Percentiles rank a stretch among this genome's conserved stretches.
Conservation (phyloP, 2,888 invertebrate genomes). For the Empis stercorea region DNA sequence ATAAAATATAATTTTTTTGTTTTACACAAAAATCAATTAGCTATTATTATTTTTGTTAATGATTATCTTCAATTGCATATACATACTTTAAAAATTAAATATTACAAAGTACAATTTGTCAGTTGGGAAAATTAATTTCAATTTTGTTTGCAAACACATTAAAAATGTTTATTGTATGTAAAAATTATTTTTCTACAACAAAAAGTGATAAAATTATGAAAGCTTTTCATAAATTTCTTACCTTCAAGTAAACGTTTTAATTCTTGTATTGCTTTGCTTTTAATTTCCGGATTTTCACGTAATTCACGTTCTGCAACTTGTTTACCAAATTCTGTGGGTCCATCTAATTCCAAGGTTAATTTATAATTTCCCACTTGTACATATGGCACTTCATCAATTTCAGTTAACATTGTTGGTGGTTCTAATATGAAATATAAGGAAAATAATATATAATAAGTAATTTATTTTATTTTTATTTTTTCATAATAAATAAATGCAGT, state of each 20-base stretch:
- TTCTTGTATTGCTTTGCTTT: constrained; percentile 44
- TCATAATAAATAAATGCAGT: too few relatives aligned
- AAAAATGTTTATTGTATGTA: too few relatives aligned
- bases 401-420: constrained; percentile 59
- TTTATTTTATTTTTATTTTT: background rate
- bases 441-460: too few relatives aligned
- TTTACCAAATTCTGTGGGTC: constrained; percentile 45
- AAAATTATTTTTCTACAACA: too few relatives aligned
- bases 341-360: constrained; percentile 50
- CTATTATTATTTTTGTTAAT: too few relatives aligned
- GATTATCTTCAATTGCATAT: too few relatives aligned
- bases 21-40: too few relatives aligned
- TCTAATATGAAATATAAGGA: constrained; percentile 38
- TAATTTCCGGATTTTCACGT: constrained; percentile 56
- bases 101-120: too few relatives aligned
- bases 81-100: too few relatives aligned
- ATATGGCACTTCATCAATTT: constrained; percentile 51
- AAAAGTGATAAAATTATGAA: background rate
- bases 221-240: constrained; percentile 24
- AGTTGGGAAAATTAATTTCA: too few relatives aligned
- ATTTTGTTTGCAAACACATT: too few relatives aligned
- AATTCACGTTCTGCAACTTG: constrained; percentile 58
- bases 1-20: too few relatives aligned
- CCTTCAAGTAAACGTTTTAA: constrained; percentile 47
- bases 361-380: constrained; percentile 49